Percentiles rank a stretch among this genome's conserved stretches.
phyloP scores from a whole-genome alignment of 30 jellyfish, hydroid and myxozoan species.

The Pelagia noctiluca region DNA sequence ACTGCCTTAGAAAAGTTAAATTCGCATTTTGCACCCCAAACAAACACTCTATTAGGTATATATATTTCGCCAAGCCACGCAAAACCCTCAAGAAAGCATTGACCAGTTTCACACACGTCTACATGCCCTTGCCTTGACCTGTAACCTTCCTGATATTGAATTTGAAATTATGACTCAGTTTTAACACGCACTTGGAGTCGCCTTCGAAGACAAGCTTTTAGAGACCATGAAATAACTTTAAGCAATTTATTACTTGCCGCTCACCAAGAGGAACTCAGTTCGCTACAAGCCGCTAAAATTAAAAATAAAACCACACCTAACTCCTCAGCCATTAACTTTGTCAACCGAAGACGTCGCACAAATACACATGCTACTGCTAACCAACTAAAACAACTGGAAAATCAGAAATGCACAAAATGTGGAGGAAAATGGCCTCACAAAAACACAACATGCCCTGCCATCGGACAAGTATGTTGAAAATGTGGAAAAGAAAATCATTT shows the following conservation, averaged over 20 bases:
- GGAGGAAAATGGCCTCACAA: slow-evolving; percentile 60
- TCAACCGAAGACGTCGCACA: slow-evolving; percentile 8
- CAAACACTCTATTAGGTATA: slow-evolving; percentile 2
- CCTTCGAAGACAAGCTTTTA: slow-evolving; percentile 1
- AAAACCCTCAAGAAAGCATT: neutral
- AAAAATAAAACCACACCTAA: neutral
- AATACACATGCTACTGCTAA: neutral
- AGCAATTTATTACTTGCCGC: neutral
- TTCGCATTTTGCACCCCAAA: slow-evolving; percentile 7
- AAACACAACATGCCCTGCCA: slow-evolving; percentile 20
- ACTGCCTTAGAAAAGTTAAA: slow-evolving; percentile 5
- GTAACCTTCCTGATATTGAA: slow-evolving; percentile 4
- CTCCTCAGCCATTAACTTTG: neutral
- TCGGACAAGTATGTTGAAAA: slow-evolving; percentile 26
- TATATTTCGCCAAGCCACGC: slow-evolving; percentile 16
- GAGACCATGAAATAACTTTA: neutral
- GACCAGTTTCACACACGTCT: slow-evolving; percentile 16
- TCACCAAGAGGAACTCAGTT: neutral
- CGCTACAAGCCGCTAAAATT: neutral
- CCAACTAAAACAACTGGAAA: neutral
- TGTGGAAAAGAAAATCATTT: slow-evolving; percentile 28
- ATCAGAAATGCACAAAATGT: slow-evolving; percentile 12
- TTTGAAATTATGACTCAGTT: slow-evolving; percentile 1
- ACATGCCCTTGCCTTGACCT: neutral
- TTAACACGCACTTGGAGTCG: neutral